These are phyloP conservation scores for Puma concolor DNA, from an alignment of 2,113 vertebrate genomes.

Conservation along the genomic window DNA sequence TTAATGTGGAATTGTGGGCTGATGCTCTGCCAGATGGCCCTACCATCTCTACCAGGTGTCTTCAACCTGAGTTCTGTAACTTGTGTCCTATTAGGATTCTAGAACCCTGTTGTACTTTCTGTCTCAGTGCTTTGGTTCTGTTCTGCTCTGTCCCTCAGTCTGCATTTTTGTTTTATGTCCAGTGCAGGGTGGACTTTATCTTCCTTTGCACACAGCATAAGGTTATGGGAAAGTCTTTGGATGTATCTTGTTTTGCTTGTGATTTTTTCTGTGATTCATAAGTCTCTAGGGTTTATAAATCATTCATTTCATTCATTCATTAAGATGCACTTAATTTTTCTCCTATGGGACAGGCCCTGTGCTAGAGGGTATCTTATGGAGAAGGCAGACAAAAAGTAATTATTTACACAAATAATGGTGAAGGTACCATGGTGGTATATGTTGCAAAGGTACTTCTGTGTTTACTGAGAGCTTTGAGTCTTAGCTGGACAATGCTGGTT, in stretches of 20 bases:
- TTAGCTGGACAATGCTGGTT: background rate
- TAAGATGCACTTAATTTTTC: background rate
- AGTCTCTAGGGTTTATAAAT: background rate
- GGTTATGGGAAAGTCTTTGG: background rate
- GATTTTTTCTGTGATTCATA: background rate
- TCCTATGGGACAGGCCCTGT: background rate
- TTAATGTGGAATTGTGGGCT: background rate
- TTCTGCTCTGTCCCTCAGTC: background rate
- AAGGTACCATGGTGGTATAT: background rate
- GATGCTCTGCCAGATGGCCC: background rate
- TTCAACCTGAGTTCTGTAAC: background rate
- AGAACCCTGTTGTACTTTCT: background rate
- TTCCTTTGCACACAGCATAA: background rate
- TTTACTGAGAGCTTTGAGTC: conserved; percentile 14
- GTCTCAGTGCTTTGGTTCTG: background rate
- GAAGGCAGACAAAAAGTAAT: background rate
- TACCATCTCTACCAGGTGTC: background rate
- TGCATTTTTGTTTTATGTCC: background rate
- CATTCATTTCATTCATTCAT: background rate
- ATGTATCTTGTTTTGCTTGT: background rate
- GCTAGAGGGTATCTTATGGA: background rate
- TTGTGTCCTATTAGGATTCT: background rate
- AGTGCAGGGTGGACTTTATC: background rate
- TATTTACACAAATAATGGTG: background rate
- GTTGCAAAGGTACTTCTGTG: background rate